These are phyloP conservation scores for Dasyurus viverrinus DNA, from an alignment of 2,113 vertebrate species.

Conservation along the genomic window DNA sequence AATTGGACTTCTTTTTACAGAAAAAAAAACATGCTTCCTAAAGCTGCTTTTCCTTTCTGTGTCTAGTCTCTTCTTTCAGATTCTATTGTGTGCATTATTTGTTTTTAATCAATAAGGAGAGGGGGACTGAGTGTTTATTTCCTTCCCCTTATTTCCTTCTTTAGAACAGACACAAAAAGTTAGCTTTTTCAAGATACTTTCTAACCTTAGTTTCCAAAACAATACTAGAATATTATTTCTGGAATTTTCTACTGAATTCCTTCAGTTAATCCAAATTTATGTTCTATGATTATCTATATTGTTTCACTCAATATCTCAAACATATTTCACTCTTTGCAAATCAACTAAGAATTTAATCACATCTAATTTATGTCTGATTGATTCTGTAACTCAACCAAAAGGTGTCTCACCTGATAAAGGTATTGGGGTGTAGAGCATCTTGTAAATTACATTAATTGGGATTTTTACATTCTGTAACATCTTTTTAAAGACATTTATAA, in stretches of 20 bases:
- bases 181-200: not conserved
- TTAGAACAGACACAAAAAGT: not conserved
- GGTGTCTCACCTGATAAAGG: not conserved
- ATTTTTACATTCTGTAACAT: not conserved
- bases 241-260: not conserved
- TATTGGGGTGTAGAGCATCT: not conserved
- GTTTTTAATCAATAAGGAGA: not conserved
- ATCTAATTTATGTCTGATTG: not conserved
- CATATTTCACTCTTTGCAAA: not conserved
- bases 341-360: not conserved
- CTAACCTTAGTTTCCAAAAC: not conserved
- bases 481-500: conserved; percentile 1
- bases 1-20: not conserved
- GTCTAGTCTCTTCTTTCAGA: not conserved
- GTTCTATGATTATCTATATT: not conserved
- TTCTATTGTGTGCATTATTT: not conserved
- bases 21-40: not conserved
- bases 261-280: not conserved
- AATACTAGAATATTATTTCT: not conserved
- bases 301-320: not conserved
- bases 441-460: not conserved
- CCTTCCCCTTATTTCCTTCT: not conserved
- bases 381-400: not conserved
- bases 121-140: not conserved
- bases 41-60: not conserved